These are phyloP conservation scores for Cydia splendana DNA, from an alignment of 1,140 invertebrate genomes.

Conservation along the genomic window DNA sequence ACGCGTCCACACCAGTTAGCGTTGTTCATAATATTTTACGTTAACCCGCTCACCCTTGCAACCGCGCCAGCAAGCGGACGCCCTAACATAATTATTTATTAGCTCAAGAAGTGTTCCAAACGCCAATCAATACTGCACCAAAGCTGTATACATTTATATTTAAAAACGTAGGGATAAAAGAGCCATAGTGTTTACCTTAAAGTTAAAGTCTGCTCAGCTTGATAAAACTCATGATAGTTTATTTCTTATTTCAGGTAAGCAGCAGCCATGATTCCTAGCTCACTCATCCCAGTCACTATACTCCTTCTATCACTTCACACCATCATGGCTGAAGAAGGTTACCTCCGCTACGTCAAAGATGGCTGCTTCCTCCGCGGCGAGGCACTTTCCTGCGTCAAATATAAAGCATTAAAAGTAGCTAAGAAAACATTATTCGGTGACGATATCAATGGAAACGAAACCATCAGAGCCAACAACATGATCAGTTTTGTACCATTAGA, in stretches of 20 bases:
- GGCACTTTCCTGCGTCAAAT: slow-evolving; percentile 70
- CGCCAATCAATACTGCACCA: no score
- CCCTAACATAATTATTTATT: no score
- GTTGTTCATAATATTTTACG: no score
- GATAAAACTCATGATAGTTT: neutral
- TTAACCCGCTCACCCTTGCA: no score
- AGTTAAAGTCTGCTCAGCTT: no score
- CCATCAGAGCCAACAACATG: slow-evolving; percentile 60
- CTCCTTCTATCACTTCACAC: slow-evolving; percentile 26
- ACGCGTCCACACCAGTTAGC: no score
- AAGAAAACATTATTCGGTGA: slow-evolving; percentile 69
- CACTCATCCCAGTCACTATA: slow-evolving; percentile 7
- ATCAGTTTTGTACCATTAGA: slow-evolving; percentile 70
- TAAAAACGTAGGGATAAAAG: no score
- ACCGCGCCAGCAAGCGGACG: no score
- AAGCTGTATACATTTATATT: no score
- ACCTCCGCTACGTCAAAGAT: slow-evolving; percentile 68
- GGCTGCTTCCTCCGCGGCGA: slow-evolving; percentile 66
- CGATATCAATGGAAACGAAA: slow-evolving; percentile 56
- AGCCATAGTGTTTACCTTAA: no score
- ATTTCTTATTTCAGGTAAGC: neutral
- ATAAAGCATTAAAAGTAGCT: slow-evolving; percentile 70
- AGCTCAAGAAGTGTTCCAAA: no score
- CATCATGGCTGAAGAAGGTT: slow-evolving; percentile 56
- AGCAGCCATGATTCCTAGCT: slow-evolving; percentile 28